Evolutionary conservation across 2,797 vertebrate genomes (phyloP), one percentile per base, ranked within the genome.

Genomic region (Psittacula echo): DNA sequence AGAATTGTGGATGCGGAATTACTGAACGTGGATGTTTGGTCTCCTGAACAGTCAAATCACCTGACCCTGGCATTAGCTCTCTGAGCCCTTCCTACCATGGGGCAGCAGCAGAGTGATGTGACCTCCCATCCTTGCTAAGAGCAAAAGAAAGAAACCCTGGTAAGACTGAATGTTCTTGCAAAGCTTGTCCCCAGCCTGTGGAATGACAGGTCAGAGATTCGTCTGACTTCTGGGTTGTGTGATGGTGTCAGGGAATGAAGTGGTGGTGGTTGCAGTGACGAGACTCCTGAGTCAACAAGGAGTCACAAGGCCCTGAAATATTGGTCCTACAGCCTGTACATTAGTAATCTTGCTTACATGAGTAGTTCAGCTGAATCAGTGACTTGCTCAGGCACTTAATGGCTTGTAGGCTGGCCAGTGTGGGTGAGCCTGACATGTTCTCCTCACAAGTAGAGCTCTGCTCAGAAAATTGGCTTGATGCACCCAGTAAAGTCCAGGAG

Each of bases 281-380:
- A 94, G 45, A 62, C 41, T 74, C 27, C 50, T 81, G 60, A 87
- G 53, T 44, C 0, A 0, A 44, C 61, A 54, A 2, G 23, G 86
- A 90, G 53, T 92, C 58, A 62, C 32, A 42, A 61, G 53, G 39
- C 83, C 41, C 30, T 56, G 64, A 54, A 78, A 37, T 80, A 71
- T 74, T 78, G 62, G 26, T 91, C 56, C 75, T 92, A 78, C 45
- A 89, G 42, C 42, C 45, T 80, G n/a, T 41, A 34, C 19, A 3
- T 83, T 91, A 87, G 45, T 94, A 77, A 91, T 85, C 72, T 53
- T 48, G 34, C 56, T 92, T 23, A 3, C 24, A 23, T 47, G 78
- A 85, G 53, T 50, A 58, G 34, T 82, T 24, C 58, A 50, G 23
- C 39, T 93, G 94, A 94, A 80, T 89, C 84, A 87, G 48, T 79